Evolutionary conservation across 2,888 invertebrate genomes (phyloP).

Genomic region (Coleophora deauratella): DNA sequence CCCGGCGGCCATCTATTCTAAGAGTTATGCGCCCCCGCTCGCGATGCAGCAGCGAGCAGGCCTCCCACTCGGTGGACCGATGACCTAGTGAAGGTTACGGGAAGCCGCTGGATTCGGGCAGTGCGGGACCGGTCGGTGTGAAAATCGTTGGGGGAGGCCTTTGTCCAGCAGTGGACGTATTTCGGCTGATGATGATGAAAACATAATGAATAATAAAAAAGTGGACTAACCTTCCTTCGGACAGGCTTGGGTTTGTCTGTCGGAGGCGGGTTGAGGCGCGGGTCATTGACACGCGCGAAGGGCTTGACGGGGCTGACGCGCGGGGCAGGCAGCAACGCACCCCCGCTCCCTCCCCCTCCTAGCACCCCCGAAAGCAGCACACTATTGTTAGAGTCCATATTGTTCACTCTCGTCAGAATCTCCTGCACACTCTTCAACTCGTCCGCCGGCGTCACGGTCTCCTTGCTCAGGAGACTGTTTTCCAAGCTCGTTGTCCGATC

Average conservation of each 20-base stretch:
- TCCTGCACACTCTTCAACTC: constrained; percentile 65
- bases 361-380: constrained; percentile 64
- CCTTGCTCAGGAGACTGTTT: constrained; percentile 56
- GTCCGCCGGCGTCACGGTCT: constrained; percentile 50
- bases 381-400: constrained; percentile 69
- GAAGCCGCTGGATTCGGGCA: too few species aligned
- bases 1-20: too few species aligned
- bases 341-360: constrained; percentile 18
- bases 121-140: too few species aligned
- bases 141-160: too few species aligned
- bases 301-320: constrained; percentile 25
- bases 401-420: constrained; percentile 66
- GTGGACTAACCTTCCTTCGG: constrained; percentile 62
- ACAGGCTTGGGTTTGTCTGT: constrained; percentile 65
- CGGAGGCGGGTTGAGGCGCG: constrained; percentile 62
- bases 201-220: not conserved
- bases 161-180: too few species aligned
- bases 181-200: too few species aligned
- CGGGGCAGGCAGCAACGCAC: constrained; percentile 25
- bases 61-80: too few species aligned
- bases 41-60: too few species aligned
- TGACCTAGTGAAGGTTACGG: too few species aligned
- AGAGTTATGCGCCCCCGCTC: too few species aligned
- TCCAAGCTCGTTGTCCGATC: constrained; percentile 68
- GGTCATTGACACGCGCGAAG: constrained; percentile 44